A percentile compares a stretch with the other conserved stretches of the same genome.
These are phyloP conservation scores for Brenthis hecate DNA, from an alignment of 2,888 invertebrate species.

Conservation along the genomic window DNA sequence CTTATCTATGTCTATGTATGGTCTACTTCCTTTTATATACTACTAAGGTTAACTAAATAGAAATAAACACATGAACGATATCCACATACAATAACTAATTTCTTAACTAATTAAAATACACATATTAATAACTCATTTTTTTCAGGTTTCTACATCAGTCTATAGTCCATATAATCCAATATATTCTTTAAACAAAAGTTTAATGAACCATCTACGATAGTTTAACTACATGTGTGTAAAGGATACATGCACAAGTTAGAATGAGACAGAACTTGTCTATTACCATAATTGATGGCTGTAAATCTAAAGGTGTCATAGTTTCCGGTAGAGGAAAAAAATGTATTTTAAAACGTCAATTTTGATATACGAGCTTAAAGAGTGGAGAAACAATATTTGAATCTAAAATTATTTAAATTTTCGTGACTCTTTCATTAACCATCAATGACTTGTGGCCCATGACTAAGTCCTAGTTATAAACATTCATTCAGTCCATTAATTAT, in stretches of 20 bases:
- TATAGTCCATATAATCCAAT: constrained; percentile 6
- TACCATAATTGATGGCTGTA: constrained; percentile 70
- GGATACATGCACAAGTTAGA: constrained; percentile 36
- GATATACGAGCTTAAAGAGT: constrained; percentile 35
- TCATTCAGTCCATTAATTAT: too few species aligned
- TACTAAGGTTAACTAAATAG: too few species aligned
- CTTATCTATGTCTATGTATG: too few species aligned
- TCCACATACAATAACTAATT: too few species aligned
- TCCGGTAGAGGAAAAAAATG: constrained; percentile 60
- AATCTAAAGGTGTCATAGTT: constrained; percentile 71
- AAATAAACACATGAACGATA: too few species aligned
- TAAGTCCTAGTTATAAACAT: neutral
- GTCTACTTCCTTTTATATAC: too few species aligned
- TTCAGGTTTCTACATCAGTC: constrained; percentile 5
- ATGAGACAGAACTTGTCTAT: constrained; percentile 54
- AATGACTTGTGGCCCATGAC: neutral
- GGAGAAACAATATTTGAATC: constrained; percentile 27
- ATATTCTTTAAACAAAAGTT: constrained; percentile 26
- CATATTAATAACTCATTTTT: too few species aligned
- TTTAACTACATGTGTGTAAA: constrained; percentile 23
- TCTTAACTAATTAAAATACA: too few species aligned
- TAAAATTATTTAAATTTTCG: constrained; percentile 16
- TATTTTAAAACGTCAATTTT: constrained; percentile 40
- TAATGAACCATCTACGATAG: constrained; percentile 28
- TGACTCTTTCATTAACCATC: constrained; percentile 8